These are phyloP conservation scores for Microplitis demolitor DNA, from an alignment of 1,140 invertebrate genomes.

Conservation along the genomic window DNA sequence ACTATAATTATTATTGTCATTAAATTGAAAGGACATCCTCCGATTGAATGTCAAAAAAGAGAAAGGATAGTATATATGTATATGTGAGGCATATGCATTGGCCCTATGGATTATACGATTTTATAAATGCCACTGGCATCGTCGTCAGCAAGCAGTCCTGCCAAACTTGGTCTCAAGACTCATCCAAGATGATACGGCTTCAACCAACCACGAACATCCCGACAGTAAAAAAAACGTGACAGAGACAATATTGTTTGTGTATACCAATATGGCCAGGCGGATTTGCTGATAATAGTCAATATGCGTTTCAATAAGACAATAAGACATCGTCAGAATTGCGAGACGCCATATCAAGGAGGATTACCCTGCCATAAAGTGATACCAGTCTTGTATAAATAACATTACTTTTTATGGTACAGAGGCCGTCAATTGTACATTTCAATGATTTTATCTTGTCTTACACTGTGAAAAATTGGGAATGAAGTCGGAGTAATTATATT, in stretches of 20 bases:
- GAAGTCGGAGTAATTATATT: no score
- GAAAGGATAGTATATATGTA: neutral
- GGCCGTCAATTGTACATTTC: neutral
- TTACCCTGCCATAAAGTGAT: slow-evolving; percentile 6
- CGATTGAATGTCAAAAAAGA: neutral
- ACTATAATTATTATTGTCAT: neutral
- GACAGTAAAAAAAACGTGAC: slow-evolving; percentile 26
- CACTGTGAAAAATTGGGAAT: no score
- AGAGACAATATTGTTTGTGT: neutral
- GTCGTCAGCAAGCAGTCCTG: slow-evolving; percentile 19
- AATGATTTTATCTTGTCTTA: slow-evolving; percentile 4
- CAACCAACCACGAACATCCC: slow-evolving; percentile 22
- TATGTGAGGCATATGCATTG: neutral
- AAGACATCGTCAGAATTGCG: slow-evolving; percentile 15
- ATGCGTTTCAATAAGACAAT: slow-evolving; percentile 34
- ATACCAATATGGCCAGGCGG: slow-evolving; percentile 28
- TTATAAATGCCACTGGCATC: slow-evolving; percentile 39
- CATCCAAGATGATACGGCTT: slow-evolving; percentile 26
- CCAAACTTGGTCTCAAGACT: slow-evolving; percentile 32
- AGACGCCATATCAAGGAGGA: slow-evolving; percentile 22
- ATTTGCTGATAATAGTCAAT: slow-evolving; percentile 37
- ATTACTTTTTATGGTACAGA: neutral
- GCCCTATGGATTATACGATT: neutral
- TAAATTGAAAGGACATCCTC: neutral
- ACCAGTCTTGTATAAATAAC: neutral